phyloP scores from a whole-genome alignment of 2,797 vertebrate species.

The Cacajao melanocephalus region DNA sequence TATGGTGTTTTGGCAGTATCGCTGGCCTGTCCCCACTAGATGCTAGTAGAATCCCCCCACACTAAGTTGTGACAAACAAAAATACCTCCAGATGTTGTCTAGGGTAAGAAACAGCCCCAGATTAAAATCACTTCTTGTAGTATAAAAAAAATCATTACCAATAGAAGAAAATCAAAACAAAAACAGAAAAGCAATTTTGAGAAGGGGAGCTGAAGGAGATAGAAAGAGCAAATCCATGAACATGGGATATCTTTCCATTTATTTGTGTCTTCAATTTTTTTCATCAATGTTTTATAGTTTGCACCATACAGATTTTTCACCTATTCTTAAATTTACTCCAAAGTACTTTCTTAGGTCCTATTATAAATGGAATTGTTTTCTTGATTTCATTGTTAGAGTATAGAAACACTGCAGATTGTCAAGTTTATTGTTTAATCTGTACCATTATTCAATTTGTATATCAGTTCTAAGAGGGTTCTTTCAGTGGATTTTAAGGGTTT shows the following conservation, averaged over 20 bases:
- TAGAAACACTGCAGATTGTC: neutral
- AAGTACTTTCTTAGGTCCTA: neutral
- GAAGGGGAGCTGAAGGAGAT: neutral
- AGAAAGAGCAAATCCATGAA: neutral
- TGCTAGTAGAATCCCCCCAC: neutral
- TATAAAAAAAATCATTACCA: neutral
- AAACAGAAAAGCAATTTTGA: neutral
- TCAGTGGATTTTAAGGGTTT: neutral
- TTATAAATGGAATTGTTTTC: neutral
- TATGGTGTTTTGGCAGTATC: neutral
- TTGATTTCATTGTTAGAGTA: neutral
- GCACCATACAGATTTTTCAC: neutral
- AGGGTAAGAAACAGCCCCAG: neutral
- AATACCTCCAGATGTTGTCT: neutral
- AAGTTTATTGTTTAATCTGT: neutral
- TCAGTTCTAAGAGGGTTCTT: neutral
- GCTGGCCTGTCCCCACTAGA: neutral
- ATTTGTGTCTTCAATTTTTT: neutral
- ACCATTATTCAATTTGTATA: neutral
- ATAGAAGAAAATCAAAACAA: neutral
- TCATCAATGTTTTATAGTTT: neutral
- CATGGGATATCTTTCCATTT: neutral
- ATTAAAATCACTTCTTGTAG: conserved; percentile 7
- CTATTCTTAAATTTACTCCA: neutral
- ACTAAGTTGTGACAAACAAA: neutral